phyloP scores from a whole-genome alignment of 2,888 invertebrate species.

The Meta bourneti region DNA sequence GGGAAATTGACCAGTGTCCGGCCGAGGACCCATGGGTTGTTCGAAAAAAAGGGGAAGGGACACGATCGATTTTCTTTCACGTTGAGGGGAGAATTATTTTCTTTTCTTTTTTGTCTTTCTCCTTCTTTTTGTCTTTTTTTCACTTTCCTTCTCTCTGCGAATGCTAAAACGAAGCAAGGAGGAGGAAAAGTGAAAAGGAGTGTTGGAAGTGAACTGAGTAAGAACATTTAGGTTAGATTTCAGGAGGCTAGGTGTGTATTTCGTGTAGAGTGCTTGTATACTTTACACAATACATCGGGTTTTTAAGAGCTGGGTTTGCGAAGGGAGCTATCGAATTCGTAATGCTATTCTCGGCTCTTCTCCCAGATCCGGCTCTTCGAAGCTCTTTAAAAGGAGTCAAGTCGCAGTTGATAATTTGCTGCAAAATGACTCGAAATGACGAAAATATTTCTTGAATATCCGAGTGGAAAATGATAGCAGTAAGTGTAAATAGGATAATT shows the following conservation, averaged over 20 bases:
- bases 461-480: no score
- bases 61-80: constrained; percentile 69
- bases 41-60: constrained; percentile 50
- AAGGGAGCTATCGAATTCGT: no score
- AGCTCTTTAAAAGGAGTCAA: no score
- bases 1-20: constrained; percentile 76
- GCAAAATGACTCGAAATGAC: no score
- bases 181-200: constrained; percentile 50
- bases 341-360: no score
- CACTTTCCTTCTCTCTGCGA: constrained; percentile 17
- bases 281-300: background rate
- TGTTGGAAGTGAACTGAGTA: constrained; percentile 13
- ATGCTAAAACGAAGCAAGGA: constrained; percentile 67
- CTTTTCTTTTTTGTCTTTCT: constrained; percentile 16
- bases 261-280: constrained; percentile 17
- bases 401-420: no score
- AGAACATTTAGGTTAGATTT: constrained; percentile 7
- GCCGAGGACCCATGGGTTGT: constrained; percentile 58
- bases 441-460: no score
- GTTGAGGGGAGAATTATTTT: constrained; percentile 53
- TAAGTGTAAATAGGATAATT: no score
- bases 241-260: background rate
- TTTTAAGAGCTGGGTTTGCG: background rate
- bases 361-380: no score
- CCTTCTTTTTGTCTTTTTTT: background rate